phyloP scores from a whole-genome alignment of 2,113 vertebrate species.

The Agapornis roseicollis region DNA sequence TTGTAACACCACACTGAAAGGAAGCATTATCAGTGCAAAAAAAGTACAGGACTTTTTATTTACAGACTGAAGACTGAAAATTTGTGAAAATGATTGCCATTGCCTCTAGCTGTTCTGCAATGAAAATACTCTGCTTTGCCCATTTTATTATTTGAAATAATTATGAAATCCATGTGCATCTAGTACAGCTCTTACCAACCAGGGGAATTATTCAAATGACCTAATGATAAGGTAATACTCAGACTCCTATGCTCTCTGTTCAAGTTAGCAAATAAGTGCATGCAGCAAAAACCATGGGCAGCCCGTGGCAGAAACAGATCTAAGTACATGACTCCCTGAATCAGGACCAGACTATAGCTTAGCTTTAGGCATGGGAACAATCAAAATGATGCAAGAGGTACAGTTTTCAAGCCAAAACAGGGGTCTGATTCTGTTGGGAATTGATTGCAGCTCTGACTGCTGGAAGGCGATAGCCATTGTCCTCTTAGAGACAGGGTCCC shows the following conservation, averaged over 20 bases:
- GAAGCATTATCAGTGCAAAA: neutral
- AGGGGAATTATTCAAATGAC: neutral
- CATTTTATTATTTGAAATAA: neutral
- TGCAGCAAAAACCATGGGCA: neutral
- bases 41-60: neutral
- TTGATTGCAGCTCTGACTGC: neutral
- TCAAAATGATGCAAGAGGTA: neutral
- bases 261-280: neutral
- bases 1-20: neutral
- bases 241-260: neutral
- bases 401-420: neutral
- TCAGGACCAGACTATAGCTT: neutral
- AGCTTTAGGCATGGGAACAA: neutral
- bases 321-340: neutral
- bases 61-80: neutral
- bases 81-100: neutral
- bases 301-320: neutral
- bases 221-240: neutral
- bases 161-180: neutral
- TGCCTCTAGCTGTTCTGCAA: neutral
- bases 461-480: neutral
- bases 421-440: neutral
- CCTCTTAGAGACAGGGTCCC: neutral
- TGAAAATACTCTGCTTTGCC: neutral
- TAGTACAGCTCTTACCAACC: neutral